These are phyloP conservation scores for Dicrostonyx torquatus DNA, from an alignment of 2,797 vertebrate genomes.

Conservation along the genomic window DNA sequence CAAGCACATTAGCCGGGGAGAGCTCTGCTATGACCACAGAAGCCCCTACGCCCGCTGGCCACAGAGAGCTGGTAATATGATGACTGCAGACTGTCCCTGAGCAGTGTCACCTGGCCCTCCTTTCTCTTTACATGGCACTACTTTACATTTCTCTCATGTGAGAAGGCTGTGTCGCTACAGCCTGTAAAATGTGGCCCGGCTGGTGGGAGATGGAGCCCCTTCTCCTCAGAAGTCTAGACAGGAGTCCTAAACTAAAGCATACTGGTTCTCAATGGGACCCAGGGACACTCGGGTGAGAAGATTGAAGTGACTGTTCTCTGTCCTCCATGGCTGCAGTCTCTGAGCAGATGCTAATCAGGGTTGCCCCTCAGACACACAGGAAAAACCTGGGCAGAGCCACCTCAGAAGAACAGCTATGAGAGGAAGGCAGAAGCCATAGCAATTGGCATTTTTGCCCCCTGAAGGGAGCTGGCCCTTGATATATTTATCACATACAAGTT, in stretches of 20 bases:
- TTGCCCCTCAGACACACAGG: not conserved
- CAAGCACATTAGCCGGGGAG: not conserved
- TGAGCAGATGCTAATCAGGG: not conserved
- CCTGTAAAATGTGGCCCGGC: not conserved
- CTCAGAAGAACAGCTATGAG: not conserved
- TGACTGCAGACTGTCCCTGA: not conserved
- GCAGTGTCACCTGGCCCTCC: not conserved
- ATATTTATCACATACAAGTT: not conserved
- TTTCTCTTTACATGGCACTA: not conserved
- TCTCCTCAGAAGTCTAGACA: not conserved
- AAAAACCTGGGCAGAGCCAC: not conserved
- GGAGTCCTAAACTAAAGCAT: not conserved
- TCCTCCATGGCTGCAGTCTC: not conserved
- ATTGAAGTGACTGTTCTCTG: not conserved
- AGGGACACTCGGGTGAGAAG: not conserved
- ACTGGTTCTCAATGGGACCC: not conserved
- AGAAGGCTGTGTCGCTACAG: not conserved
- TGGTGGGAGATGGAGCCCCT: not conserved
- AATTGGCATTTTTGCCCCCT: not conserved
- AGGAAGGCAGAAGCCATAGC: not conserved
- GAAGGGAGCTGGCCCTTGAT: not conserved
- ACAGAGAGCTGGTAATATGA: not conserved
- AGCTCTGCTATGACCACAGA: not conserved
- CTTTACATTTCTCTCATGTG: not conserved
- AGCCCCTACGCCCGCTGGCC: accelerated